phyloP scores from a whole-genome alignment of 2,113 vertebrate genomes.

The Tachycineta bicolor region DNA sequence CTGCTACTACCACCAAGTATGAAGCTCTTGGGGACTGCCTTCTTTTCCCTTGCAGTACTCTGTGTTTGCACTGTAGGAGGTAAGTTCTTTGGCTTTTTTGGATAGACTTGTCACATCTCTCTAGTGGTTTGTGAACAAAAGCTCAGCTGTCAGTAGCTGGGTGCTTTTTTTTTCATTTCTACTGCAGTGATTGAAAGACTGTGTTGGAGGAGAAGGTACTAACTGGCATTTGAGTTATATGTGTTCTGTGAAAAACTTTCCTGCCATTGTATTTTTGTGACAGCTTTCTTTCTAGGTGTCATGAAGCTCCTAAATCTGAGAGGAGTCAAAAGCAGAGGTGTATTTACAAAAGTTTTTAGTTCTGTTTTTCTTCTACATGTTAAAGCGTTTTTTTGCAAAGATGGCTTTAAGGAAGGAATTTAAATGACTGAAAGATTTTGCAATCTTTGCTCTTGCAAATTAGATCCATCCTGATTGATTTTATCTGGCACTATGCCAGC shows the following conservation, averaged over 20 bases:
- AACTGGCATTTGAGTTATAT: not conserved
- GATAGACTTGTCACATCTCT: not conserved
- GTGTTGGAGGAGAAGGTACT: not conserved
- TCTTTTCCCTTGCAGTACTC: slow-evolving; percentile 47
- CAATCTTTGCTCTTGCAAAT: not conserved
- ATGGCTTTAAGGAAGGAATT: not conserved
- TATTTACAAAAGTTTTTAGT: slow-evolving; percentile 3
- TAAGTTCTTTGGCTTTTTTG: slow-evolving; percentile 51
- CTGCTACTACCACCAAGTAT: slow-evolving; percentile 42
- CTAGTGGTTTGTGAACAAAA: not conserved
- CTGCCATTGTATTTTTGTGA: slow-evolving; percentile 15
- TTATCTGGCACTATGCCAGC: not conserved
- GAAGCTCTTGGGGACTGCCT: slow-evolving; percentile 39
- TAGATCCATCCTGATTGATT: not conserved
- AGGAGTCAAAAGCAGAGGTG: not conserved
- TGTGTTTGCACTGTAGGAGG: slow-evolving; percentile 20
- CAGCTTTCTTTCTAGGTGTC: not conserved
- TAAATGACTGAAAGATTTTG: not conserved
- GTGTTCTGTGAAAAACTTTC: not conserved
- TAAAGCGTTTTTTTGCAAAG: not conserved
- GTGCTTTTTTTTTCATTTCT: not conserved
- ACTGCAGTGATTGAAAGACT: not conserved
- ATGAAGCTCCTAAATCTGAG: not conserved
- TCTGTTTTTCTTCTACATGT: not conserved
- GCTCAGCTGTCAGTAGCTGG: not conserved